Evolutionary conservation across 2,888 invertebrate genomes (phyloP).

Genomic region (Ormyrus labotus): DNA sequence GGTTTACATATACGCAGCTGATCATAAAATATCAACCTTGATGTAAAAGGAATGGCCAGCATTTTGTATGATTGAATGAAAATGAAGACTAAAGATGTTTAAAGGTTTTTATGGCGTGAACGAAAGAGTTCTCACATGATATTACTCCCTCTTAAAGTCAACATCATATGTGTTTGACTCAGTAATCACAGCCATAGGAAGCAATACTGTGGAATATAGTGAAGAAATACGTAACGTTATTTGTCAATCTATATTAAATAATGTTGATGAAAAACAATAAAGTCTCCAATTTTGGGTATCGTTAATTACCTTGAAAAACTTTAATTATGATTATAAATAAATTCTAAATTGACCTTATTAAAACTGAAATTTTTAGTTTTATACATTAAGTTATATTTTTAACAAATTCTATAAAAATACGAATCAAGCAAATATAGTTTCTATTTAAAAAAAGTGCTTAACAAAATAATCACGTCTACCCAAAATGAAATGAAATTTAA

Average conservation of each 20-base stretch:
- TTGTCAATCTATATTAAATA: slow-evolving; percentile 36
- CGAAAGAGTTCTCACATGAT: slow-evolving; percentile 72
- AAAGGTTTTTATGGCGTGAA: slow-evolving; percentile 69
- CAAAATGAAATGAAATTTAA: slow-evolving; percentile 37
- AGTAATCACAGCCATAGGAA: slow-evolving; percentile 74
- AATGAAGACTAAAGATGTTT: slow-evolving; percentile 45
- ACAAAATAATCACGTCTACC: slow-evolving; percentile 36
- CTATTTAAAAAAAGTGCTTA: not conserved
- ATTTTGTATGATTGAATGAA: slow-evolving; percentile 47
- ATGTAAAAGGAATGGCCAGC: slow-evolving; percentile 50
- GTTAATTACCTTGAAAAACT: slow-evolving; percentile 31
- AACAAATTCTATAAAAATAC: too few relatives aligned
- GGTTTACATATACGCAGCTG: slow-evolving; percentile 6
- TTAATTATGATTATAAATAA: not conserved
- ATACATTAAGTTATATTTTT: too few relatives aligned
- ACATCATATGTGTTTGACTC: slow-evolving; percentile 72
- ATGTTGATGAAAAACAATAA: slow-evolving; percentile 41
- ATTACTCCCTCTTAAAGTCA: slow-evolving; percentile 74
- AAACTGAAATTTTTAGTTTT: not conserved
- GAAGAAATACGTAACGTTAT: slow-evolving; percentile 41
- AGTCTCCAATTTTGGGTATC: slow-evolving; percentile 10
- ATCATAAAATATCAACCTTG: slow-evolving; percentile 19
- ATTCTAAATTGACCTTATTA: not conserved
- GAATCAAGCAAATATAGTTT: too few relatives aligned
- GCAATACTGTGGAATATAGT: slow-evolving; percentile 70